Percentiles rank a stretch among this genome's conserved stretches.
These are phyloP conservation scores for Sipha flava DNA, from an alignment of 1,140 invertebrate genomes.

Conservation along the genomic window DNA sequence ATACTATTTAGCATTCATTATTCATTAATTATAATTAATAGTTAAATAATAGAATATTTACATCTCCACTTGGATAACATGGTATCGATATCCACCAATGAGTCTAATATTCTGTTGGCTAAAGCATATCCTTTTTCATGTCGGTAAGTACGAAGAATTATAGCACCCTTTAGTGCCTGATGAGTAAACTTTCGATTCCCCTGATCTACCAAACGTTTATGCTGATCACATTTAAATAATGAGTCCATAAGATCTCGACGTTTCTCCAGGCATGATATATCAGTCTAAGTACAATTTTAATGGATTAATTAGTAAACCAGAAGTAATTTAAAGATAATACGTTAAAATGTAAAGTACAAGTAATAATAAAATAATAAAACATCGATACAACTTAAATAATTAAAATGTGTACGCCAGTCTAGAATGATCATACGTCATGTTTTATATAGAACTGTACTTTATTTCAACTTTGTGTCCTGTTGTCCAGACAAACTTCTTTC, in stretches of 20 bases:
- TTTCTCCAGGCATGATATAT: constrained; percentile 47
- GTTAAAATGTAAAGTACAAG: too few species aligned
- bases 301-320: background rate
- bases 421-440: too few species aligned
- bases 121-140: constrained; percentile 95
- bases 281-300: background rate
- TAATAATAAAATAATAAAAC: too few species aligned
- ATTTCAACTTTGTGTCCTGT: too few species aligned
- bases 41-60: constrained; percentile 52
- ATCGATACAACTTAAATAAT: too few species aligned
- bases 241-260: constrained; percentile 76
- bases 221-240: constrained; percentile 74
- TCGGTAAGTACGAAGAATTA: constrained; percentile 95
- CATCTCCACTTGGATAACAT: constrained; percentile 99
- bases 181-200: constrained; percentile 86
- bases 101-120: constrained; percentile 85
- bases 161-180: constrained; percentile 84
- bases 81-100: constrained; percentile 96
- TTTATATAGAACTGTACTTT: too few species aligned
- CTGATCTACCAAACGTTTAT: constrained; percentile 67
- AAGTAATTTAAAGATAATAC: too few species aligned
- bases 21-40: too few species aligned
- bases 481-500: too few species aligned
- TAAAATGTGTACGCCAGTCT: too few species aligned
- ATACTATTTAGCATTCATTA: too few species aligned